Evolutionary conservation across 2,888 invertebrate genomes (phyloP), one percentile per base, ranked within the genome.

Genomic region (Ochlodes sylvanus): DNA sequence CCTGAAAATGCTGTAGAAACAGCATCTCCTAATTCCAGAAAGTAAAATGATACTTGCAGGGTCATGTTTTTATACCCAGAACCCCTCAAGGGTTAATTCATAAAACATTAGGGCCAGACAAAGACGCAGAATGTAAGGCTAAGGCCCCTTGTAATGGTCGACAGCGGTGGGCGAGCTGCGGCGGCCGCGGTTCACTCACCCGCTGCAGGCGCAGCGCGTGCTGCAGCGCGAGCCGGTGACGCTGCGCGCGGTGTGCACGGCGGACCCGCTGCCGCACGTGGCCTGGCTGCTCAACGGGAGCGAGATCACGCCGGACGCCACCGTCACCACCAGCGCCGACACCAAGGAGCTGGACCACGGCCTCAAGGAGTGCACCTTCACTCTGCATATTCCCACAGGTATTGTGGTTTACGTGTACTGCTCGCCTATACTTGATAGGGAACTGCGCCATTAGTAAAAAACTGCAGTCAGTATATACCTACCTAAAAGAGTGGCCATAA

Each of bases 201-300:
- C 96, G 0, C 86, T 98, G 12, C 89, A 94, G 73, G 96, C 97
- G 55, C 94, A 95, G 70, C 95, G 95, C n/a, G 95, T 96, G 38
- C 94, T 95, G 72, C 96, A 97, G 79, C 95, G 95, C 47, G 95
- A 95, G 55, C 94, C 95, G 0, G 95, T 95, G 2, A 94, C 94
- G 0, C 89, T 97, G 76, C 94, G 95, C 56, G 96, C 97, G 0
- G 94, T 97, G 17, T 95, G 98, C 77, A 96, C 97, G 38, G 99
- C 98, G 7, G 98, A 98, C 91, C 99, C 99, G 0, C 94, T 95
- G 71, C 99, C 99, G 0, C 97, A 98, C 75, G 95, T 98, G 57
- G 94, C 95, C 70, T 99, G 99, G 99, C 94, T 95, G 42, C 95
- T 96, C 76, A 96, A 98, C 78, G 97, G 96, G 4, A 90, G 94